Percentiles rank a stretch among this genome's conserved stretches.
Conservation (phyloP, 2,888 invertebrate species). For the Cephus pulcher region DNA sequence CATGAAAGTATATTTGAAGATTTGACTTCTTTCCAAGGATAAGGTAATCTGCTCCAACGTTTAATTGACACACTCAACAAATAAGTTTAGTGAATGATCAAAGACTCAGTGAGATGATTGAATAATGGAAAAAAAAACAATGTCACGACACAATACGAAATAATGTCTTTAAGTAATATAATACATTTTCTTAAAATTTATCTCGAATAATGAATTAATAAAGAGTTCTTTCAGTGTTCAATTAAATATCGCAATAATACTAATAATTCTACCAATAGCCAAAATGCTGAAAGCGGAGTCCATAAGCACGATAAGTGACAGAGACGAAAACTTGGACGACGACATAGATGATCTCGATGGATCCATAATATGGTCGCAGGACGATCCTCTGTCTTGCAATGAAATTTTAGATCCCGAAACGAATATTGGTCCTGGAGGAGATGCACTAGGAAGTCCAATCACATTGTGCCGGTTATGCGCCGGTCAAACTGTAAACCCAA, state of each 20-base stretch:
- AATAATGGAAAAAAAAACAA: neutral
- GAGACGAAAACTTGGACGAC: constrained; percentile 45
- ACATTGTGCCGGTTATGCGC: constrained; percentile 50
- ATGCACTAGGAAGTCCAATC: constrained; percentile 9
- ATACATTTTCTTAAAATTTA: neutral
- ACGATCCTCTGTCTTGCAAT: constrained; percentile 43
- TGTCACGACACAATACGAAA: neutral
- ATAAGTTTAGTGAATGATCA: neutral
- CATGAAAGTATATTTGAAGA: constrained; percentile 46
- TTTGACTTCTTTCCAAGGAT: constrained; percentile 38
- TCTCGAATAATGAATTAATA: neutral
- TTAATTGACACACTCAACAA: neutral
- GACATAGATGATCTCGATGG: constrained; percentile 44
- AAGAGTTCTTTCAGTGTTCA: neutral
- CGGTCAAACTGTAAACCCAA: constrained; percentile 41
- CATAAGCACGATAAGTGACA: constrained; percentile 42
- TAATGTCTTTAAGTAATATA: neutral
- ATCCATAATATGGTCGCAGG: constrained; percentile 50
- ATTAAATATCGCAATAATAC: no score
- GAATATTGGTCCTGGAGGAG: constrained; percentile 10
- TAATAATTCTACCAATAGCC: neutral
- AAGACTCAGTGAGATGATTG: neutral
- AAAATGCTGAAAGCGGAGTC: constrained; percentile 31
- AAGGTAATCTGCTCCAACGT: constrained; percentile 42
- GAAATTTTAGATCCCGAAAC: constrained; percentile 35